These are phyloP conservation scores for Margaritifera margaritifera DNA, from an alignment of 2,888 invertebrate genomes.

Conservation along the genomic window DNA sequence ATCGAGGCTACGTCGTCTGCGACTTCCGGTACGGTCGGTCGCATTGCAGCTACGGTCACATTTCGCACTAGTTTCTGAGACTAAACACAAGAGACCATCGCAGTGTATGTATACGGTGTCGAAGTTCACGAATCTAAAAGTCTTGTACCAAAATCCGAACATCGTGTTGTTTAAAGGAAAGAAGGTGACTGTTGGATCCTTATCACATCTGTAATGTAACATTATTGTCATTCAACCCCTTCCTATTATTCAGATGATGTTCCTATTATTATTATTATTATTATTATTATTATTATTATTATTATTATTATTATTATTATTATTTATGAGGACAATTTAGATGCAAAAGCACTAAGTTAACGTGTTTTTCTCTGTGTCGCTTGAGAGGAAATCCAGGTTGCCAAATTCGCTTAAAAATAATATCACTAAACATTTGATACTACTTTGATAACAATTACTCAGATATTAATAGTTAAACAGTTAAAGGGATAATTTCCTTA, in stretches of 20 bases:
- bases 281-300: too few relatives aligned
- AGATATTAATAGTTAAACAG: too few relatives aligned
- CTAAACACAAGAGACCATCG: constrained; percentile 57
- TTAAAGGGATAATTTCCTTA: too few relatives aligned
- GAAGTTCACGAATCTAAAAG: constrained; percentile 56
- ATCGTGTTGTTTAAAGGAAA: constrained; percentile 56
- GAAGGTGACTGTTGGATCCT: constrained; percentile 50
- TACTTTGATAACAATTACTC: too few relatives aligned
- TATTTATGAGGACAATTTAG: too few relatives aligned
- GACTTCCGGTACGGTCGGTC: too few relatives aligned
- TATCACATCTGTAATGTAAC: constrained; percentile 43
- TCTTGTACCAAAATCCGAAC: constrained; percentile 59
- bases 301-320: too few relatives aligned
- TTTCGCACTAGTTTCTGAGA: constrained; percentile 43
- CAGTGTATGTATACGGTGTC: constrained; percentile 58
- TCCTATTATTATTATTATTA: neutral
- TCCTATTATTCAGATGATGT: neutral
- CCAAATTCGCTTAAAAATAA: too few relatives aligned
- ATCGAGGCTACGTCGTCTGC: neutral
- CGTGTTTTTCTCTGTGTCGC: too few relatives aligned
- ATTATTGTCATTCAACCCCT: neutral
- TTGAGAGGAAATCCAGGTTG: too few relatives aligned
- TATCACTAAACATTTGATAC: too few relatives aligned
- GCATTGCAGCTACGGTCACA: constrained; percentile 57
- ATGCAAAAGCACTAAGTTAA: too few relatives aligned